These are phyloP conservation scores for Hexactinellida sp. DNA, from an alignment of 37 sponge, comb jelly and placozoan genomes.

Conservation along the genomic window DNA sequence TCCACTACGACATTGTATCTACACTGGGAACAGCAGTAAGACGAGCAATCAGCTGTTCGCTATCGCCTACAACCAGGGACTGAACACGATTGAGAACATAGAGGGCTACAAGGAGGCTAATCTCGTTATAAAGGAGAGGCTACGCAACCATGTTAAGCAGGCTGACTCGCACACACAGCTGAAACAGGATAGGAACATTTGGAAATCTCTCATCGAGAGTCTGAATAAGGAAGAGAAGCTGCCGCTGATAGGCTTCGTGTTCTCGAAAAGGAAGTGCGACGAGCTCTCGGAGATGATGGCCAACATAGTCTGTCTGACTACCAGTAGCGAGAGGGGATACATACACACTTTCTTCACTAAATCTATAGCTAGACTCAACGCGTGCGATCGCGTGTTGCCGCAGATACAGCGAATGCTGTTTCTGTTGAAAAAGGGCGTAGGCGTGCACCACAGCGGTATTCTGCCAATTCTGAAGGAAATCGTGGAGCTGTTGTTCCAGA, in stretches of 20 bases:
- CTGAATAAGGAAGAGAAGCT: conserved; percentile 69
- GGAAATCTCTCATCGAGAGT: conserved; percentile 51
- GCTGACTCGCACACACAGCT: neutral
- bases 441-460: conserved; percentile 95
- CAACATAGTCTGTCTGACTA: conserved; percentile 61
- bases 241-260: conserved; percentile 89
- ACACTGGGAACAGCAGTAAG: conserved; percentile 83
- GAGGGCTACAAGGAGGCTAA: conserved; percentile 47
- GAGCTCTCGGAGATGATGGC: conserved; percentile 57
- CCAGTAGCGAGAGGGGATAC: conserved; percentile 51
- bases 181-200: conserved; percentile 71
- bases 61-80: conserved; percentile 14
- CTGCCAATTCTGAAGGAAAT: conserved; percentile 94
- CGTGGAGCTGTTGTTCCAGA: conserved; percentile 75
- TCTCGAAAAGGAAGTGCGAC: conserved; percentile 74
- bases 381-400: conserved; percentile 61
- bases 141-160: neutral
- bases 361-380: conserved; percentile 59
- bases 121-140: conserved; percentile 49
- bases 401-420: conserved; percentile 69
- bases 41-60: conserved; percentile 78
- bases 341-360: conserved; percentile 76
- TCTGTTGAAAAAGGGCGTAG: conserved; percentile 71
- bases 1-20: conserved; percentile 86
- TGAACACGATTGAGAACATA: neutral